These are phyloP conservation scores for Scaptomyza cyrtandrae DNA, from an alignment of 2,888 invertebrate species.

Conservation along the genomic window DNA sequence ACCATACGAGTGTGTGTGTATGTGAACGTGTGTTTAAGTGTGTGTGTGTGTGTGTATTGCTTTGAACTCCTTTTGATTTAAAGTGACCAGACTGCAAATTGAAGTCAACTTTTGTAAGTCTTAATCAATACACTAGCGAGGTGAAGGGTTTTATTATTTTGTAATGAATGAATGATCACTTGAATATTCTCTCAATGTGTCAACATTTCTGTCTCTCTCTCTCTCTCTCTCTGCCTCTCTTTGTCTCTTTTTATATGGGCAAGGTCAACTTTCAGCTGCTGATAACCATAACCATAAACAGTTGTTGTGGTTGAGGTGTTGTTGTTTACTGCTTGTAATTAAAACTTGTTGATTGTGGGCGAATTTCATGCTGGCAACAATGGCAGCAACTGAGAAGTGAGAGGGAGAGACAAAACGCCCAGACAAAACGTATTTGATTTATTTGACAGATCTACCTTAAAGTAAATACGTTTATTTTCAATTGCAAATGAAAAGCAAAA, in stretches of 20 bases:
- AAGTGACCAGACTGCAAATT: conserved; percentile 44
- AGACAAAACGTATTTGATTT: conserved; percentile 54
- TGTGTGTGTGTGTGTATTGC: conserved; percentile 20
- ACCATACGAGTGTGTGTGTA: neutral
- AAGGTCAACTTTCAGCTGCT: conserved; percentile 52
- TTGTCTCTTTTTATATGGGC: conserved; percentile 15
- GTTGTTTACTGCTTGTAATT: conserved; percentile 56
- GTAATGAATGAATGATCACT: neutral
- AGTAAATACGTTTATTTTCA: conserved; percentile 12
- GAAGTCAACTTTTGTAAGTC: conserved; percentile 9
- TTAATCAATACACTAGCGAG: neutral
- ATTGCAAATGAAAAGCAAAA: neutral
- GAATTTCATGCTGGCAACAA: conserved; percentile 13
- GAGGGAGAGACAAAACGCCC: conserved; percentile 23
- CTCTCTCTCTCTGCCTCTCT: neutral
- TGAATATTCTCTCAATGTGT: neutral
- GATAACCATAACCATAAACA: conserved; percentile 61
- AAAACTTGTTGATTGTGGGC: conserved; percentile 77
- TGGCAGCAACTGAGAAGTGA: neutral
- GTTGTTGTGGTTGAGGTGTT: conserved; percentile 44
- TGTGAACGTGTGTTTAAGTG: conserved; percentile 3
- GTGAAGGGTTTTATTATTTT: too few relatives aligned
- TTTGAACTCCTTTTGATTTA: conserved; percentile 40
- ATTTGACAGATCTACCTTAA: conserved; percentile 36
- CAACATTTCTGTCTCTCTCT: neutral